Conservation (phyloP, 2,113 vertebrate genomes). For the Rostratula benghalensis region DNA sequence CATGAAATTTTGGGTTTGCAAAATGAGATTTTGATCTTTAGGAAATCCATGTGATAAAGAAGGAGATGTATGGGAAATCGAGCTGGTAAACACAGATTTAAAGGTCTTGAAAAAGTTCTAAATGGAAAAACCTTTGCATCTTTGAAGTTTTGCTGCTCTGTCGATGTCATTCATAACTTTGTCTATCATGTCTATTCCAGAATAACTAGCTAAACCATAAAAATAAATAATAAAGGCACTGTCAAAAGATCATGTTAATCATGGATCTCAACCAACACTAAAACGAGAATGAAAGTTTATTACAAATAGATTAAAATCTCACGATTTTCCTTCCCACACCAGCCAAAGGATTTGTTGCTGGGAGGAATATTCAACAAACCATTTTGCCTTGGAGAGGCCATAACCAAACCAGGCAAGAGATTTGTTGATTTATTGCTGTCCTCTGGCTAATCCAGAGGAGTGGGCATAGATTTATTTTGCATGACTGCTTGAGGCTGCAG, state of each 20-base stretch:
- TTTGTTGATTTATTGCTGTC: not conserved
- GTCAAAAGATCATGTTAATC: not conserved
- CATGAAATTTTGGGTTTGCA: not conserved
- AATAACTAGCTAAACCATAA: not conserved
- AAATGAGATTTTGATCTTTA: not conserved
- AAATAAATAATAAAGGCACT: not conserved
- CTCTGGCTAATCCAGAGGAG: not conserved
- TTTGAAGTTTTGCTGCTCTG: not conserved
- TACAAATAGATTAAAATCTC: not conserved
- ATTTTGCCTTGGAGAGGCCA: not conserved
- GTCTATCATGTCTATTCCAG: not conserved
- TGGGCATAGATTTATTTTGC: not conserved
- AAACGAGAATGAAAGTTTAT: not conserved
- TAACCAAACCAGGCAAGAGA: not conserved
- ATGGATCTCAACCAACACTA: not conserved
- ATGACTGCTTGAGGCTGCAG: not conserved
- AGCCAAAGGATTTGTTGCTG: not conserved
- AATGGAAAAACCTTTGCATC: not conserved
- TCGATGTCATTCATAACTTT: not conserved
- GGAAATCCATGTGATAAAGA: not conserved
- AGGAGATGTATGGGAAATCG: fast-evolving
- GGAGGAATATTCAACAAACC: not conserved
- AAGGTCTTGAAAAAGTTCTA: not conserved
- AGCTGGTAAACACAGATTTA: not conserved
- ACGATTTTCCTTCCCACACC: not conserved